These are phyloP conservation scores for Podilymbus podiceps DNA, from an alignment of 2,113 vertebrate species.

Conservation along the genomic window DNA sequence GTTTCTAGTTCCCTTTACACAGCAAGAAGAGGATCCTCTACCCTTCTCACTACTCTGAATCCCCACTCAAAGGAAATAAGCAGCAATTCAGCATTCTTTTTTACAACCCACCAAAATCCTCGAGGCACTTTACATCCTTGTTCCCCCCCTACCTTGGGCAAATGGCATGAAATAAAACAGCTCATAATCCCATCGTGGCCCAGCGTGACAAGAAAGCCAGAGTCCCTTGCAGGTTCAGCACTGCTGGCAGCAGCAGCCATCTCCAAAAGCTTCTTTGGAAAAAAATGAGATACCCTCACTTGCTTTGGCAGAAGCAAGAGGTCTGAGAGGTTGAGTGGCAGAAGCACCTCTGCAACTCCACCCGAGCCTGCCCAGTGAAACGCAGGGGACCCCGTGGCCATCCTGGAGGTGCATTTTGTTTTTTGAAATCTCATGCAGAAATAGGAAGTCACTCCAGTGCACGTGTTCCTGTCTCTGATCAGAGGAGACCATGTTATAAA, in stretches of 20 bases:
- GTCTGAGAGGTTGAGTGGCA: neutral
- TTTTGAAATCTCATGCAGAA: neutral
- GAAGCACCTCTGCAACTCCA: neutral
- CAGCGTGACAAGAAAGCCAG: neutral
- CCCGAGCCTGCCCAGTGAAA: neutral
- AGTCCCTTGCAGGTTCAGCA: neutral
- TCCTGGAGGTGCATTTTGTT: neutral
- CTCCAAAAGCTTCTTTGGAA: conserved; percentile 9
- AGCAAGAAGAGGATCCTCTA: neutral
- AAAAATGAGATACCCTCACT: neutral
- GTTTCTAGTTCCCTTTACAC: neutral
- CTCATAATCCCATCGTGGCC: neutral
- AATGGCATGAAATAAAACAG: neutral
- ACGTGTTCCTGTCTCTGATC: neutral
- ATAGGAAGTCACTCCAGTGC: neutral
- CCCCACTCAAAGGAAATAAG: neutral
- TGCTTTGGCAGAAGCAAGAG: neutral
- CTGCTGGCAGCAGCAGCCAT: neutral
- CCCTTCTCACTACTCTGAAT: neutral
- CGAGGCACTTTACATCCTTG: neutral
- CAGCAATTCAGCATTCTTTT: neutral
- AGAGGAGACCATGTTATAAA: neutral
- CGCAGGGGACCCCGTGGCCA: neutral
- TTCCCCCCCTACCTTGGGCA: neutral
- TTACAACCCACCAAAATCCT: neutral